Base-by-base conservation (phyloP, 53 echinoderm and acorn worm species). In the Echinarachnius parma region DNA sequence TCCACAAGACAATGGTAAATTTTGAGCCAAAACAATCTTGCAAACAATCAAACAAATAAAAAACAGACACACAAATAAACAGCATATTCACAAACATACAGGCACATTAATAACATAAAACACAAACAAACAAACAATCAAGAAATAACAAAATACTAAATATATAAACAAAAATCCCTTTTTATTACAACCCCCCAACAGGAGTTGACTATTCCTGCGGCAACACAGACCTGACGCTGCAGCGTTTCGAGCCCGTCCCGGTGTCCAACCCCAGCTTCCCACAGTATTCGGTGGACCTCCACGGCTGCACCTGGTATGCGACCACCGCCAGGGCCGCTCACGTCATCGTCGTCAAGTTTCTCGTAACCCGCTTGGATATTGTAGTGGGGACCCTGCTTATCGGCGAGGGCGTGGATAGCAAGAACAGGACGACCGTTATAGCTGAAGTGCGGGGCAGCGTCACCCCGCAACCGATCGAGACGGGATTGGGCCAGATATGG, bases 181-280 rank as follows among this genome's bases (percentile, higher is more conserved):
- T n/a, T n/a, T n/a, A n/a, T n/a, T n/a, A n/a, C n/a, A n/a, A n/a
- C n/a, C n/a, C n/a, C n/a, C n/a, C n/a, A n/a, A 4, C 28, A 66
- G 66, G 66, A 18, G 33, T 29, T 16, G 66, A 66, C 31, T 66
- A 66, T 48, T 48, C 66, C 1, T 66, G 66, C 19, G 66, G 66
- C 3, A 9, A 26, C 1, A 48, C 49, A 28, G 29, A 48, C 2
- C 15, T 66, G n/a, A 21, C 31, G 1, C 18, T 66, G 1, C 5
- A 29, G 1, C n/a, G 10, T 28, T 30, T 2, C 20, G 32, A 20
- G 3, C 49, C 66, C 0, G 49, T 29, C n/a, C 7, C 18, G 13
- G 2, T 66, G 2, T 48, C 66, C 18, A 66, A 48, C 49, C 66
- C 66, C 1, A 29, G 16, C 49, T 66, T 66, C 66, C 66, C 66